Conservation (phyloP, 2,888 invertebrate species). For the Leuctra nigra region DNA sequence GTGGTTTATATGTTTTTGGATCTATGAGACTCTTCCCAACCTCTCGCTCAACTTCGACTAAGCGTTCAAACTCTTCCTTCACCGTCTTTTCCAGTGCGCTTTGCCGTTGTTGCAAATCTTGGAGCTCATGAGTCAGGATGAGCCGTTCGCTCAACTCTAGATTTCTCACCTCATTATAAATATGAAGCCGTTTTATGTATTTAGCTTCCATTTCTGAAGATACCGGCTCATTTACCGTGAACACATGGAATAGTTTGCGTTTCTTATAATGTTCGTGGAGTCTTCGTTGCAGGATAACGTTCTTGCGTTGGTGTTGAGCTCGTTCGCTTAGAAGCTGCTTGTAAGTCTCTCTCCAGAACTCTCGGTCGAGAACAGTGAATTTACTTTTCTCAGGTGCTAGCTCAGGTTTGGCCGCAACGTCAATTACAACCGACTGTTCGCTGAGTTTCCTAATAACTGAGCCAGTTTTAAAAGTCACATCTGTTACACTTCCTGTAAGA, state of each 20-base stretch:
- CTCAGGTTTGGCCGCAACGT: no score
- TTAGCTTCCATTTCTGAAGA: conserved; percentile 23
- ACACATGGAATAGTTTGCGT: conserved; percentile 32
- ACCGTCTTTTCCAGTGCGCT: conserved; percentile 20
- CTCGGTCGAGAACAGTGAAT: no score
- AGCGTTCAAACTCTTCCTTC: conserved; percentile 30
- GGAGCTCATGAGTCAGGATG: not conserved
- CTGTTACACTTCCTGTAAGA: no score
- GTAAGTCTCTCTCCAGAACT: not conserved
- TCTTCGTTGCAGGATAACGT: conserved; percentile 37
- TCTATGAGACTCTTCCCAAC: conserved; percentile 37
- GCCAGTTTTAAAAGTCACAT: no score
- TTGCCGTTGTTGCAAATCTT: not conserved
- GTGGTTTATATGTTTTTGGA: conserved; percentile 37
- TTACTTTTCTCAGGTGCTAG: no score
- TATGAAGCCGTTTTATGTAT: conserved; percentile 36
- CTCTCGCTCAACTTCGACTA: conserved; percentile 36
- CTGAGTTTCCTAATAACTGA: no score
- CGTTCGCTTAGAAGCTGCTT: conserved; percentile 10
- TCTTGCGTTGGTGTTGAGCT: conserved; percentile 29
- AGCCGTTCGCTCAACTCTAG: conserved; percentile 29
- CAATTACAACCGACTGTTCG: no score
- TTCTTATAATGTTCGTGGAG: conserved; percentile 37
- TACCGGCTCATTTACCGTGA: not conserved
- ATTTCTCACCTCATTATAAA: conserved; percentile 31